Conservation (phyloP, 1,140 invertebrate species). For the Drosophila gunungcola region DNA sequence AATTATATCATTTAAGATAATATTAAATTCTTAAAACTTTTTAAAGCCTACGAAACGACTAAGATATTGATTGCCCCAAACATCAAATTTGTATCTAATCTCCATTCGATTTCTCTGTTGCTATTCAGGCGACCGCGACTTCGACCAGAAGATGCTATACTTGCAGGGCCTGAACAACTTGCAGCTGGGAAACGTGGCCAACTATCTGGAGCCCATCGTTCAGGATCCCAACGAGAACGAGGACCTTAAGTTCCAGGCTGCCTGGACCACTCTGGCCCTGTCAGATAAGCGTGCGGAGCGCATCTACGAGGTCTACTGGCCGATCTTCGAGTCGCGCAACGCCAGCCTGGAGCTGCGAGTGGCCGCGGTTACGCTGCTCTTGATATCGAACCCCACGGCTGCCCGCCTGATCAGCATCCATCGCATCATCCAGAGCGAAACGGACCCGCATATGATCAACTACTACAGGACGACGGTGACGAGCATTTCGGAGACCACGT, state of each 20-base stretch:
- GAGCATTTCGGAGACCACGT: constrained; percentile 88
- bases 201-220: constrained; percentile 87
- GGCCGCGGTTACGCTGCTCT: constrained; percentile 87
- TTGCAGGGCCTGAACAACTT: constrained; percentile 89
- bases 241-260: constrained; percentile 87
- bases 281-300: constrained; percentile 86
- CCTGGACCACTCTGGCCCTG: constrained; percentile 87
- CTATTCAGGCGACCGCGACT: constrained; percentile 86
- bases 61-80: no score
- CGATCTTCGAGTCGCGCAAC: constrained; percentile 88
- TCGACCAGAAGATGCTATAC: constrained; percentile 89
- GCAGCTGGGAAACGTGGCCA: constrained; percentile 87
- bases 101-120: not conserved
- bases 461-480: constrained; percentile 90
- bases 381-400: constrained; percentile 87
- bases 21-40: no score
- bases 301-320: constrained; percentile 88
- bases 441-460: constrained; percentile 88
- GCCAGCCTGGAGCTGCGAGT: constrained; percentile 89
- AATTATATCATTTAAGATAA: no score
- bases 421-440: constrained; percentile 88
- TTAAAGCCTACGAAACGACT: no score
- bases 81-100: not conserved
- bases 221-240: constrained; percentile 85
- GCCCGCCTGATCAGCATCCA: constrained; percentile 89